phyloP scores from a whole-genome alignment of 2,113 vertebrate species.

The Danio rerio region DNA sequence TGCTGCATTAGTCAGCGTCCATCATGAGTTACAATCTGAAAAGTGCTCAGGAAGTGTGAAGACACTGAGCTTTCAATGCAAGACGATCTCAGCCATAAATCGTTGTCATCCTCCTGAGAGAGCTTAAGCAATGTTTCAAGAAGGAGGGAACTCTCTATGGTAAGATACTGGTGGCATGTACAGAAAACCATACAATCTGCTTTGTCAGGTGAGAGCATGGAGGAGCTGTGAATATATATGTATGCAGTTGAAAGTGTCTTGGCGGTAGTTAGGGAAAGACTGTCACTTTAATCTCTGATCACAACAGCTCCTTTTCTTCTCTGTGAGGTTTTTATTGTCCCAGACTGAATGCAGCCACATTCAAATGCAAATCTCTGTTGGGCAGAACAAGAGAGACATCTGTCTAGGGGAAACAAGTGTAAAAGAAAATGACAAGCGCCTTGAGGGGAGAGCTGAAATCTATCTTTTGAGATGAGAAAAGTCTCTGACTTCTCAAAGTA shows the following conservation, averaged over 20 bases:
- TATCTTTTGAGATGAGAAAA: constrained; percentile 1
- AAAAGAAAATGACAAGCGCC: background rate
- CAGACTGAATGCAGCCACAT: constrained; percentile 76
- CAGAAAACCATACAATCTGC: background rate
- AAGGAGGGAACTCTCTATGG: background rate
- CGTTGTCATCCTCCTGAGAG: background rate
- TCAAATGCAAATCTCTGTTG: constrained; percentile 81
- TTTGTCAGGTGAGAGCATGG: background rate
- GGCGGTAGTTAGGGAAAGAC: background rate
- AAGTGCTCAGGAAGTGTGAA: background rate
- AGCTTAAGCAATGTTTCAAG: background rate
- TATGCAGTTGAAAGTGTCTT: background rate
- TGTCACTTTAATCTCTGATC: constrained; percentile 60
- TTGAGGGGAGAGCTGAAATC: background rate
- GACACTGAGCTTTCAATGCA: background rate
- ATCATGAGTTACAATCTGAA: background rate
- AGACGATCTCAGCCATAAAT: background rate
- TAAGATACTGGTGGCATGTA: background rate
- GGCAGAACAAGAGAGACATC: constrained; percentile 70
- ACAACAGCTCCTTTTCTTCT: constrained; percentile 74
- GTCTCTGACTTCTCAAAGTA: constrained; percentile 4
- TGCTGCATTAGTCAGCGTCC: background rate
- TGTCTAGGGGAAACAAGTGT: constrained; percentile 8
- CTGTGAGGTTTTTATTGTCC: constrained; percentile 74
- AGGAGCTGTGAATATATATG: background rate